A percentile compares a stretch with the other conserved stretches of the same genome.
These are phyloP conservation scores for Anguilla japonica DNA, from an alignment of 2,113 vertebrate species.

Conservation along the genomic window DNA sequence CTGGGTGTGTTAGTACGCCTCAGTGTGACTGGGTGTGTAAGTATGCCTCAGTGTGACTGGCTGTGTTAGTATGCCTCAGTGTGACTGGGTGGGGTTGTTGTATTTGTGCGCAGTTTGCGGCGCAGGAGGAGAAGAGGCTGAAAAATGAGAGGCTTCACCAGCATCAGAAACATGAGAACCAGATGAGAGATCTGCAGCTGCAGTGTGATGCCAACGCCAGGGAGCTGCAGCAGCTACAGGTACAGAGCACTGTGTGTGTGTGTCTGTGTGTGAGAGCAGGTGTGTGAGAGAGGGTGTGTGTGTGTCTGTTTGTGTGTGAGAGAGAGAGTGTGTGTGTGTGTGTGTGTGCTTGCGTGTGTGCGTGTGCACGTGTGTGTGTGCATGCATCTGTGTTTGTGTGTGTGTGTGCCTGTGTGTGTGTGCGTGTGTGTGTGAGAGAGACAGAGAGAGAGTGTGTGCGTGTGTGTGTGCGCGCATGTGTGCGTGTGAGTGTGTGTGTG, in stretches of 20 bases:
- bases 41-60: too few relatives aligned
- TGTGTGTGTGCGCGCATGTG: too few relatives aligned
- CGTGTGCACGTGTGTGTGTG: neutral
- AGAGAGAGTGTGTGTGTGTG: too few relatives aligned
- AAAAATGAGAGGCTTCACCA: conserved; percentile 94
- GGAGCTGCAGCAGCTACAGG: conserved; percentile 96
- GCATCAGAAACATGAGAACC: conserved; percentile 98
- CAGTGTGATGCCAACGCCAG: conserved; percentile 96
- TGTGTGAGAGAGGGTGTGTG: neutral
- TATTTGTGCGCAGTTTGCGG: conserved; percentile 76
- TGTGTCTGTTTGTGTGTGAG: neutral
- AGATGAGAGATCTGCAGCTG: conserved; percentile 96
- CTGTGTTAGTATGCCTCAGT: neutral
- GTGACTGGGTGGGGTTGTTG: neutral
- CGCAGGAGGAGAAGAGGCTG: conserved; percentile 96
- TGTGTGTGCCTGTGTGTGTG: neutral
- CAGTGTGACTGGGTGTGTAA: too few relatives aligned
- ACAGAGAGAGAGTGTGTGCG: too few relatives aligned
- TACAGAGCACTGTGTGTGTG: conserved; percentile 41
- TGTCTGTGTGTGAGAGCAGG: neutral
- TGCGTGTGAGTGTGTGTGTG: too few relatives aligned
- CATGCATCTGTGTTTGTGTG: too few relatives aligned
- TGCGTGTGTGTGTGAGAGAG: neutral
- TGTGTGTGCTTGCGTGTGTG: neutral
- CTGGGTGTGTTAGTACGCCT: too few relatives aligned